Conservation (phyloP, 2,888 invertebrate genomes). For the Acrobasis repandana region DNA sequence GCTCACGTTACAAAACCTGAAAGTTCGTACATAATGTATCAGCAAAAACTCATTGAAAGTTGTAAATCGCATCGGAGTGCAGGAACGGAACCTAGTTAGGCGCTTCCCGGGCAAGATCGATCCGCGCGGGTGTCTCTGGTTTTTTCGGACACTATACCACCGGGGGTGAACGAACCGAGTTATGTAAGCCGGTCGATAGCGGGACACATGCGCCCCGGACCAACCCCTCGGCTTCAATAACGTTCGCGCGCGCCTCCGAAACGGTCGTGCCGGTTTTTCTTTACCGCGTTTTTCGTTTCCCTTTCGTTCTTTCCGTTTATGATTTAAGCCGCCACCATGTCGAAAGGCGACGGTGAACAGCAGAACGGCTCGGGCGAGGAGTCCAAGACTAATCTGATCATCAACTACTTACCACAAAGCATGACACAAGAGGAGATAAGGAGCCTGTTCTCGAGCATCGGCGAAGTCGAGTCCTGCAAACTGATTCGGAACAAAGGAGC, state of each 20-base stretch:
- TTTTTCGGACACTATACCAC: slow-evolving; percentile 81
- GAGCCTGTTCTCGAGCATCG: slow-evolving; percentile 98
- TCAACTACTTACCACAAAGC: slow-evolving; percentile 99
- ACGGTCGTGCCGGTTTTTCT: slow-evolving; percentile 79
- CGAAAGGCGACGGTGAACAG: slow-evolving; percentile 93
- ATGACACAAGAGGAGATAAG: slow-evolving; percentile 99
- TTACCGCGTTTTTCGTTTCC: slow-evolving; percentile 83
- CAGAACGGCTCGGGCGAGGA: slow-evolving; percentile 95
- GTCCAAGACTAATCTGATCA: slow-evolving; percentile 99
- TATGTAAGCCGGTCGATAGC: slow-evolving; percentile 77
- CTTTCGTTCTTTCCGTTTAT: slow-evolving; percentile 84
- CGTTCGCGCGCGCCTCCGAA: slow-evolving; percentile 76
- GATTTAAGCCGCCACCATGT: slow-evolving; percentile 87
- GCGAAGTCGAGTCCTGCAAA: slow-evolving; percentile 99
- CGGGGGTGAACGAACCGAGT: slow-evolving; percentile 79
- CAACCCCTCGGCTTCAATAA: slow-evolving; percentile 56
- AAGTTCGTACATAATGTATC: slow-evolving; percentile 11
- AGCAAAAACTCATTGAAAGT: slow-evolving; percentile 16
- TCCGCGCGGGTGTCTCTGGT: slow-evolving; percentile 72
- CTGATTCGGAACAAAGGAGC: slow-evolving; percentile 99
- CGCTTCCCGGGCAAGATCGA: slow-evolving; percentile 65
- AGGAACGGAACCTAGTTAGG: slow-evolving; percentile 32
- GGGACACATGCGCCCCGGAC: slow-evolving; percentile 61
- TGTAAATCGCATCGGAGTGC: slow-evolving; percentile 7
- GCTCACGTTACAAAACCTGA: slow-evolving; percentile 25